Evolutionary conservation across 2,797 vertebrate genomes (phyloP), one percentile per base, ranked within the genome.

Genomic region (Lacerta viridis): DNA sequence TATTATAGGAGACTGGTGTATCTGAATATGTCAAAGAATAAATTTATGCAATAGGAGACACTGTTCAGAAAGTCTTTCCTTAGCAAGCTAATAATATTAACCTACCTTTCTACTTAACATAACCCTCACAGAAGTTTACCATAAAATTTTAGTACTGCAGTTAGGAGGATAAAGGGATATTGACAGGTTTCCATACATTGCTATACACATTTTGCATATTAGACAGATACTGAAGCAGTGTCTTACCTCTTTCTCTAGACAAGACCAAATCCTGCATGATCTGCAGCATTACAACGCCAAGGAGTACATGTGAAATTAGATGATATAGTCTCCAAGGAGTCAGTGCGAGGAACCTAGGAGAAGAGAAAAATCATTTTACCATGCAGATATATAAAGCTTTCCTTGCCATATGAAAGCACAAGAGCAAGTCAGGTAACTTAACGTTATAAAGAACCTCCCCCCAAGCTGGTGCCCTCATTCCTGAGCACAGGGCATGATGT

Each of bases 321-420:
- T 97, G 96, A 93, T 97, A 98, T 0, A 98, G 91, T 92, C 97
- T 97, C 97, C 97, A 98, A 0, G 97, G 93, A 1, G 96, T 97
- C 90, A 97, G 64, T 0, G 97, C 97, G 55, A 98, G 91, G 92
- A 97, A 97, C 97, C 97, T 98, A 50, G 1, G 88, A 61, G 27
- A 93, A 90, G 72, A 15, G 1, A 1, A 87, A 7, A 68, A 33
- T 74, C 29, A 10, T 25, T 15, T 69, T 23, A 85, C 46, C 50
- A 29, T 50, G 23, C 5, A 7, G 50, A 27, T 75, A 66, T 71
- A 85, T 3, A 33, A 64, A 66, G 3, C 4, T 13, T 41, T 13
- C 43, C 61, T 77, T 75, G 43, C n/a, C 43, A 10, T 55, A 29
- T 25, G 39, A 71, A 79, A 79, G 3, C 36, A 68, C 18, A 50